These are phyloP conservation scores for Poeciliopsis retropinna DNA, from an alignment of 2,113 vertebrate genomes.

Conservation along the genomic window DNA sequence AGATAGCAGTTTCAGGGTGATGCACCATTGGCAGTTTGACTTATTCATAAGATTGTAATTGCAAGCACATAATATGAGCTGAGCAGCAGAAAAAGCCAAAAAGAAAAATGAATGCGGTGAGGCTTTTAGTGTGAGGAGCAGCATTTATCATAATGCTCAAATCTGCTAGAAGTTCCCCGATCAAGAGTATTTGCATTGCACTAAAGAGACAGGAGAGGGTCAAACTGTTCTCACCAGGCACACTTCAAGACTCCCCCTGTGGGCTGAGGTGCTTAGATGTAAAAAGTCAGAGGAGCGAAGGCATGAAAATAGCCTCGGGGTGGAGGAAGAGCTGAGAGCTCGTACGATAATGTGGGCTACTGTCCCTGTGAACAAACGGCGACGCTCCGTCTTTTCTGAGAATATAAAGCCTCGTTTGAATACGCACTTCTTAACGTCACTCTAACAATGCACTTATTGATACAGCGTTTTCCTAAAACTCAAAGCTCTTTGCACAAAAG, in stretches of 20 bases:
- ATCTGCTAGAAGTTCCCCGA: conserved; percentile 51
- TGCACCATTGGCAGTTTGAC: conserved; percentile 20
- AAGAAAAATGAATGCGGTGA: conserved; percentile 17
- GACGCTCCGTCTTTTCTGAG: conserved; percentile 32
- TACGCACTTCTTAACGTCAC: conserved; percentile 62
- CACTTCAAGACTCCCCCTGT: conserved; percentile 57
- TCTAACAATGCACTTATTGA: conserved; percentile 69
- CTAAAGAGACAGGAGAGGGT: conserved; percentile 65
- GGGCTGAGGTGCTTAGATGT: conserved; percentile 46
- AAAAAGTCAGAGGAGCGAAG: conserved; percentile 30
- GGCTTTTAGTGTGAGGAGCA: conserved; percentile 19
- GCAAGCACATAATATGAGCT: conserved; percentile 15
- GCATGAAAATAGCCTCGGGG: conserved; percentile 52
- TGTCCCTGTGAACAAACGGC: conserved; percentile 47
- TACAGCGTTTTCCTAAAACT: conserved; percentile 56
- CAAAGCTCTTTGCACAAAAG: conserved; percentile 65
- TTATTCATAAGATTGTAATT: conserved; percentile 22
- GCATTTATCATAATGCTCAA: conserved; percentile 62
- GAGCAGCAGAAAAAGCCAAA: conserved; percentile 2
- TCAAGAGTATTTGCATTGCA: conserved; percentile 64
- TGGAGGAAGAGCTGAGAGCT: conserved; percentile 45
- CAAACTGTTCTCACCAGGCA: conserved; percentile 64
- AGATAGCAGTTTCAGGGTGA: conserved; percentile 3
- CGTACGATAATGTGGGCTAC: conserved; percentile 36
- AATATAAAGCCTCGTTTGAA: conserved; percentile 54